Percentiles rank a stretch among this genome's conserved stretches.
Evolutionary conservation across 2,797 vertebrate genomes (phyloP).

Genomic region (Tangara arthus): DNA sequence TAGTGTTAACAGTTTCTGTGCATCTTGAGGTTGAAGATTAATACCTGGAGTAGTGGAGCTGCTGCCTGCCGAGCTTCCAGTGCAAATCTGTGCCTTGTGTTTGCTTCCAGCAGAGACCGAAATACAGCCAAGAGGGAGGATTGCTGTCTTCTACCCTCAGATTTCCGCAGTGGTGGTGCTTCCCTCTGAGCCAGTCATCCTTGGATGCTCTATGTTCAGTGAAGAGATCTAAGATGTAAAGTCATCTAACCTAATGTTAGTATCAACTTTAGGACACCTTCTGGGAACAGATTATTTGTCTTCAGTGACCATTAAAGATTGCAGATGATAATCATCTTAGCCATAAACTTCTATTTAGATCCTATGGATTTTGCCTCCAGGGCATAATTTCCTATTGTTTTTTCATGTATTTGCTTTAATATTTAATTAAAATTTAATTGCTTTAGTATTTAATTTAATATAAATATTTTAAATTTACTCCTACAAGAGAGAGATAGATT

Average conservation of each 20-base stretch:
- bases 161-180: accelerated
- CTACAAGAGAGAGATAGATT: neutral
- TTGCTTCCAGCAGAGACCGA: neutral
- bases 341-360: neutral
- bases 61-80: neutral
- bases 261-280: neutral
- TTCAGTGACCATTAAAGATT: neutral
- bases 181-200: neutral
- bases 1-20: neutral
- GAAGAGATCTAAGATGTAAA: neutral
- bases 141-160: neutral
- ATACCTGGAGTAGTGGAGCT: neutral
- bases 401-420: neutral
- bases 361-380: neutral
- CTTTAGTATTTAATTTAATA: neutral
- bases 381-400: neutral
- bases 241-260: neutral
- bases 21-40: neutral
- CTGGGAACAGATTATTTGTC: neutral
- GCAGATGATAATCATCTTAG: neutral
- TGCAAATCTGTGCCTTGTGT: neutral
- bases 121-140: neutral
- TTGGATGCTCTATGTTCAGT: neutral
- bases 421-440: neutral
- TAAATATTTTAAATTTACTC: neutral